These are phyloP conservation scores for Terebella lapidaria DNA, from an alignment of 2,888 invertebrate species.

Conservation along the genomic window DNA sequence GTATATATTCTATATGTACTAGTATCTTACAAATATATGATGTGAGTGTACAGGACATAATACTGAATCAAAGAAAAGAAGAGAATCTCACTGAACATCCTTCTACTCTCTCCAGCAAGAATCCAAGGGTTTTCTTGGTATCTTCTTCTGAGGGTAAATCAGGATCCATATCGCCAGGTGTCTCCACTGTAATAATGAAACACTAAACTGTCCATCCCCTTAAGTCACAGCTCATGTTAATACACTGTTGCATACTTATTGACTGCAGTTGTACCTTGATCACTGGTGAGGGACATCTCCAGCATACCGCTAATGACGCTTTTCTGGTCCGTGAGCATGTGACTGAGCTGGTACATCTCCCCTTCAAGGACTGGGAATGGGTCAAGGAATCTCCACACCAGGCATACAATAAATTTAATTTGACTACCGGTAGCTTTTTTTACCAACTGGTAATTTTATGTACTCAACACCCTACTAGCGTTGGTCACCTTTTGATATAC, in stretches of 20 bases:
- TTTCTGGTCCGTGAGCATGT: slow-evolving; percentile 87
- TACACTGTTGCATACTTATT: too few relatives aligned
- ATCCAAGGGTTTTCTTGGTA: slow-evolving; percentile 43
- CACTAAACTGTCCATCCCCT: neutral
- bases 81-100: slow-evolving; percentile 73
- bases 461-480: too few relatives aligned
- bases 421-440: too few relatives aligned
- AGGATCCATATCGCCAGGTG: slow-evolving; percentile 11
- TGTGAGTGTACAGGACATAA: too few relatives aligned
- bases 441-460: too few relatives aligned
- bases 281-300: slow-evolving; percentile 53
- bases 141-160: slow-evolving; percentile 4
- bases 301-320: slow-evolving; percentile 63
- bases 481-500: too few relatives aligned
- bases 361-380: slow-evolving; percentile 74
- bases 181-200: slow-evolving; percentile 15
- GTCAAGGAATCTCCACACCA: neutral
- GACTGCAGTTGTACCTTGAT: too few relatives aligned
- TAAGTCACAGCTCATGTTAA: too few relatives aligned
- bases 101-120: slow-evolving; percentile 77
- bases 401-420: neutral
- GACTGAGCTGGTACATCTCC: slow-evolving; percentile 96
- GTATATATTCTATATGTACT: too few relatives aligned
- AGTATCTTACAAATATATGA: too few relatives aligned
- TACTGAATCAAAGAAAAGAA: too few relatives aligned